Conservation (phyloP, 1,140 invertebrate species). For the Chironomus tepperi region DNA sequence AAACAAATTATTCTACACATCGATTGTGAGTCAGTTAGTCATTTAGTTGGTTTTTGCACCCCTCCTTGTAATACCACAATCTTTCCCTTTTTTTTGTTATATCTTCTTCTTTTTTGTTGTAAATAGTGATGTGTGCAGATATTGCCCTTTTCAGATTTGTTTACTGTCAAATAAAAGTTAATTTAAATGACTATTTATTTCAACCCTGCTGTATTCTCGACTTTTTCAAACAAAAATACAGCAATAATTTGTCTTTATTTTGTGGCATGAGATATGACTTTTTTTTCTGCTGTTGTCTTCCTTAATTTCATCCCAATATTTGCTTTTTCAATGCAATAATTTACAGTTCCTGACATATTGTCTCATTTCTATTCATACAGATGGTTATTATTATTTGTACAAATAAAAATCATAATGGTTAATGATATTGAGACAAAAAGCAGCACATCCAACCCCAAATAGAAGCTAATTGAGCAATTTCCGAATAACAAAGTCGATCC, state of each 20-base stretch:
- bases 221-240: not conserved
- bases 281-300: not conserved
- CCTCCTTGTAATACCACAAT: not conserved
- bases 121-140: too few relatives aligned
- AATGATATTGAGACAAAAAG: too few relatives aligned
- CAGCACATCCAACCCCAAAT: not conserved
- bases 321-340: constrained; percentile 8
- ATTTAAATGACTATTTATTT: constrained; percentile 21
- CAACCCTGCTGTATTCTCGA: not conserved
- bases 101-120: not conserved
- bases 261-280: constrained; percentile 12
- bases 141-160: constrained; percentile 16
- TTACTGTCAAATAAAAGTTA: constrained; percentile 23
- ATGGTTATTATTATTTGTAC: not conserved
- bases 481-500: not conserved
- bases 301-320: not conserved
- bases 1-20: not conserved
- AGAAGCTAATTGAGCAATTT: not conserved
- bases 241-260: constrained; percentile 11
- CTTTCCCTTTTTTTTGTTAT: not conserved
- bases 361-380: constrained; percentile 10
- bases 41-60: not conserved
- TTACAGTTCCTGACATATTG: not conserved
- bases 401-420: not conserved
- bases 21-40: not conserved